These are phyloP conservation scores for Lordiphosa andalusiaca DNA, from an alignment of 2,888 invertebrate genomes.

Conservation along the genomic window DNA sequence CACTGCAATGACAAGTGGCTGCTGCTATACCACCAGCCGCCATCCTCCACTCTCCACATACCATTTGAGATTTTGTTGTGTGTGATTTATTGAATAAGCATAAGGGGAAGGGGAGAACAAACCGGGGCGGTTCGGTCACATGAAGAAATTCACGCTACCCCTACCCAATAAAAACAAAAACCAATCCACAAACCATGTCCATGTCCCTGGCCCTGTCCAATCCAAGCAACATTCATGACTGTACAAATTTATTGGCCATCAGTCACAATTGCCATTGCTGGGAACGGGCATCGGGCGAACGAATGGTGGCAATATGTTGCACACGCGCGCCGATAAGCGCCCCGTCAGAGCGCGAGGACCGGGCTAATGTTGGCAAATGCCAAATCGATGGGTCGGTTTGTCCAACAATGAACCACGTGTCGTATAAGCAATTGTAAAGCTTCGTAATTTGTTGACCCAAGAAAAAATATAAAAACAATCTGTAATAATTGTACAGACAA, in stretches of 20 bases:
- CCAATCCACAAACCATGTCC: slow-evolving; percentile 15
- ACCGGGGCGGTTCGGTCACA: slow-evolving; percentile 33
- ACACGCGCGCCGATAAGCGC: slow-evolving; percentile 64
- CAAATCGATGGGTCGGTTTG: not conserved
- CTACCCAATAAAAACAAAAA: slow-evolving; percentile 8
- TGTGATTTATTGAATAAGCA: slow-evolving; percentile 69
- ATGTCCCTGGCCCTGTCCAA: slow-evolving; percentile 35
- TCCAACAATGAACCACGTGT: slow-evolving; percentile 1
- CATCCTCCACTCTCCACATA: not conserved
- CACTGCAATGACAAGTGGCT: slow-evolving; percentile 60
- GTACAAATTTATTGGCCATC: slow-evolving; percentile 77
- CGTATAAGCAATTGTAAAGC: slow-evolving; percentile 13
- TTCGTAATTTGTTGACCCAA: too few species aligned
- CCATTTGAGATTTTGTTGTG: slow-evolving; percentile 11
- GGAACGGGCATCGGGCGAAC: slow-evolving; percentile 38
- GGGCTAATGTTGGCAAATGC: too few species aligned
- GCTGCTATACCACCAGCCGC: slow-evolving; percentile 4
- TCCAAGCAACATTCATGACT: slow-evolving; percentile 43
- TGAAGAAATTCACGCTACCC: slow-evolving; percentile 44
- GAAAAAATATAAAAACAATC: too few species aligned
- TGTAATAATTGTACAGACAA: too few species aligned
- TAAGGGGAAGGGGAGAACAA: not conserved
- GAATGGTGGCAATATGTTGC: slow-evolving; percentile 68
- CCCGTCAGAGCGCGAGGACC: not conserved
- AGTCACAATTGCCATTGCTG: slow-evolving; percentile 71